Conservation (phyloP, 2,888 invertebrate genomes). For the Volucella inanis region DNA sequence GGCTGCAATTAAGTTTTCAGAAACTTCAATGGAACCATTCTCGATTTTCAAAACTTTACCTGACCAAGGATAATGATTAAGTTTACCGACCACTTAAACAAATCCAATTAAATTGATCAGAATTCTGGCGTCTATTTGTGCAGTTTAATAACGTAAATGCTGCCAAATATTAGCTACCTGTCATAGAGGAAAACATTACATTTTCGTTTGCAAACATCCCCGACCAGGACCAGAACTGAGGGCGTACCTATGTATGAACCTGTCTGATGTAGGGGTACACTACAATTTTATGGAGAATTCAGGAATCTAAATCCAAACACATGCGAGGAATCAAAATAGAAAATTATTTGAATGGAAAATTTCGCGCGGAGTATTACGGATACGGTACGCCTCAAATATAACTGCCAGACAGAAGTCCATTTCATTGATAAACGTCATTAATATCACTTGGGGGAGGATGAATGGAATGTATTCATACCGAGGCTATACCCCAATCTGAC, state of each 20-base stretch:
- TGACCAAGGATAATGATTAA: slow-evolving; percentile 47
- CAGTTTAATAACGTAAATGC: slow-evolving; percentile 72
- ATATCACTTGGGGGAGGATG: slow-evolving; percentile 31
- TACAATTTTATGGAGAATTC: slow-evolving; percentile 54
- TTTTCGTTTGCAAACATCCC: not conserved
- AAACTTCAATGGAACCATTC: not conserved
- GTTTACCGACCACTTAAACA: slow-evolving; percentile 69
- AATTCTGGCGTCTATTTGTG: slow-evolving; percentile 60
- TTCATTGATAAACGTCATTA: slow-evolving; percentile 50
- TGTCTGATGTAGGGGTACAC: not conserved
- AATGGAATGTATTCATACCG: not conserved
- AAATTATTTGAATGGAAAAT: slow-evolving; percentile 69
- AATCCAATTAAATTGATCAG: slow-evolving; percentile 70
- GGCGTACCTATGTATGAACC: not conserved
- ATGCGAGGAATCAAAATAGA: slow-evolving; percentile 65
- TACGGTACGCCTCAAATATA: not conserved
- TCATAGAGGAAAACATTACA: not conserved
- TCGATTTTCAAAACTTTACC: not conserved
- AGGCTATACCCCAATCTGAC: too few relatives aligned
- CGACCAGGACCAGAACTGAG: not conserved
- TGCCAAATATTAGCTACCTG: slow-evolving; percentile 48
- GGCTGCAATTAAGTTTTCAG: not conserved
- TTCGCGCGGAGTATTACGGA: slow-evolving; percentile 41
- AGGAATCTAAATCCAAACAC: slow-evolving; percentile 52
- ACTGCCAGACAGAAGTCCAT: slow-evolving; percentile 10